A percentile compares a stretch with the other conserved stretches of the same genome.
These are phyloP conservation scores for Hippocampus mohnikei DNA, from an alignment of 2,113 vertebrate species.

Conservation along the genomic window DNA sequence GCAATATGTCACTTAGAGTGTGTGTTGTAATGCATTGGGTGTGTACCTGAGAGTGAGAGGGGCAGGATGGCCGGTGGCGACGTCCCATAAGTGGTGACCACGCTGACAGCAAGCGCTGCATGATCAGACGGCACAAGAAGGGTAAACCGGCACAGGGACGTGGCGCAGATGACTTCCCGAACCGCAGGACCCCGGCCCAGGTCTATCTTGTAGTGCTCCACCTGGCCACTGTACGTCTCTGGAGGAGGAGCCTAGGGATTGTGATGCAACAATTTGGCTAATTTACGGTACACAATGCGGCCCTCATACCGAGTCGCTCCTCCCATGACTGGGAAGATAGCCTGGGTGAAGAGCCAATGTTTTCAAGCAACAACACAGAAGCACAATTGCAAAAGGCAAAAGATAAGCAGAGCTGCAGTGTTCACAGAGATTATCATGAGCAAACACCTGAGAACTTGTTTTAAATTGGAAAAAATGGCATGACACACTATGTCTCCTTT, in stretches of 20 bases:
- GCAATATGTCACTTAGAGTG: background rate
- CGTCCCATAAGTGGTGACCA: conserved; percentile 58
- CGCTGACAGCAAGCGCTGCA: conserved; percentile 46
- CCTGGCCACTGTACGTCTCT: conserved; percentile 47
- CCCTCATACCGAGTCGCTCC: too few relatives aligned
- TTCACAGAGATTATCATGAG: too few relatives aligned
- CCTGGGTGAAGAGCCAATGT: too few relatives aligned
- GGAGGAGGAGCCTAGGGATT: conserved; percentile 45
- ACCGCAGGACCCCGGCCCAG: conserved; percentile 19
- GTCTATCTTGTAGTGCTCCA: conserved; percentile 52
- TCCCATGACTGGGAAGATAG: too few relatives aligned
- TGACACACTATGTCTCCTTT: background rate
- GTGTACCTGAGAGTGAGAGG: conserved; percentile 60
- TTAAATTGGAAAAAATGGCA: too few relatives aligned
- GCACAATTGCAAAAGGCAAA: too few relatives aligned
- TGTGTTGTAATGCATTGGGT: background rate
- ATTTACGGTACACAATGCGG: too few relatives aligned
- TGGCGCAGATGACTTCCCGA: conserved; percentile 24
- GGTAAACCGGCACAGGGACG: conserved; percentile 23
- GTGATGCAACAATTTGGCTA: background rate
- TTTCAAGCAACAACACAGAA: too few relatives aligned
- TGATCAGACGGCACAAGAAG: conserved; percentile 41
- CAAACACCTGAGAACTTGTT: too few relatives aligned
- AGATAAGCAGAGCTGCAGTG: too few relatives aligned
- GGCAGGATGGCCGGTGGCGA: conserved; percentile 60